Evolutionary conservation across 2,888 invertebrate genomes (phyloP).

Genomic region (Lissonota sp.): DNA sequence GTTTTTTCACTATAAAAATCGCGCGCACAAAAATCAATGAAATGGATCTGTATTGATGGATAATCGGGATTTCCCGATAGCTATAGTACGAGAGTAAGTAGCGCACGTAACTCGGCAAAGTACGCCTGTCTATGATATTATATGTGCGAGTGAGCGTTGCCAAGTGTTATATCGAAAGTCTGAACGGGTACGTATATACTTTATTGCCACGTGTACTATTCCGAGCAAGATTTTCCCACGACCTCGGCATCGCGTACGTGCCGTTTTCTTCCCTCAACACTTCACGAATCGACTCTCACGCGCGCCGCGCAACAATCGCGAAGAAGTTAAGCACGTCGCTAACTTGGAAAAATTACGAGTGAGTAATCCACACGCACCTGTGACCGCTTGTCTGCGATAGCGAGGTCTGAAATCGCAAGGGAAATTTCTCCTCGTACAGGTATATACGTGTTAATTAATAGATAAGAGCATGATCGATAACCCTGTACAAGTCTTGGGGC

Average conservation of each 20-base stretch:
- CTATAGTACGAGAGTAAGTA: not conserved
- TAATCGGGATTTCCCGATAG: not conserved
- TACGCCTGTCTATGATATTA: too few relatives aligned
- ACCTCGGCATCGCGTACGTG: conserved; percentile 38
- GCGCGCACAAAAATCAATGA: not conserved
- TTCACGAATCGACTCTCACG: conserved; percentile 1
- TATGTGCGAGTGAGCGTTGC: not conserved
- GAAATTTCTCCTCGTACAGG: not conserved
- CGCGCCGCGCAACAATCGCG: not conserved
- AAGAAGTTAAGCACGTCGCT: not conserved
- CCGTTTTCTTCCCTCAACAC: conserved; percentile 19
- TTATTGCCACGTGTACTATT: conserved; percentile 13
- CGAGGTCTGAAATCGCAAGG: conserved; percentile 25
- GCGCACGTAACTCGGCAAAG: too few relatives aligned
- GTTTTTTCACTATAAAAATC: not conserved
- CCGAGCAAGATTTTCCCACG: conserved; percentile 38
- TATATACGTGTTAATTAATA: too few relatives aligned
- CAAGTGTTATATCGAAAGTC: conserved; percentile 20
- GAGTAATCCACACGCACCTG: conserved; percentile 3
- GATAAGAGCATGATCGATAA: too few relatives aligned
- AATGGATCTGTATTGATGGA: not conserved
- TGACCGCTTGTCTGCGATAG: not conserved
- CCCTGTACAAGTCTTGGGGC: too few relatives aligned
- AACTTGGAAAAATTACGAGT: not conserved
- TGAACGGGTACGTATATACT: conserved; percentile 1